Percentiles rank a stretch among this genome's conserved stretches.
phyloP scores from a whole-genome alignment of 2,888 invertebrate genomes.

The Archips xylosteana region DNA sequence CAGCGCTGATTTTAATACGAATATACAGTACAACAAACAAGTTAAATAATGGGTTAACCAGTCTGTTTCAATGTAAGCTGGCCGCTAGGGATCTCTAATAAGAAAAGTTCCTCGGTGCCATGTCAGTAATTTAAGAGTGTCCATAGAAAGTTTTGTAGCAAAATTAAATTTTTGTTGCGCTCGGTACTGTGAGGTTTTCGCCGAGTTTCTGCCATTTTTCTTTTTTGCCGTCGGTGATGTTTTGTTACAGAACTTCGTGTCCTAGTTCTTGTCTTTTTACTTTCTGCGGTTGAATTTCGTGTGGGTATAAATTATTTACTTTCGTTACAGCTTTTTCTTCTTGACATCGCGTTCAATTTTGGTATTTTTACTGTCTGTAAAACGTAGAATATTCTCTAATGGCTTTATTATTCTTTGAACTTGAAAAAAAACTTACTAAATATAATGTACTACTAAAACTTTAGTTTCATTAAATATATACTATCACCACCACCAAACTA shows the following conservation, averaged over 20 bases:
- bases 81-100: constrained; percentile 58
- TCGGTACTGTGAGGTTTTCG: constrained; percentile 49
- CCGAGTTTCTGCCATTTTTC: constrained; percentile 46
- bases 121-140: constrained; percentile 72
- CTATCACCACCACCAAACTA: too few species aligned
- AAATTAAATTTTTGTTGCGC: constrained; percentile 71
- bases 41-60: constrained; percentile 40
- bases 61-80: constrained; percentile 44
- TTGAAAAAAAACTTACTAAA: too few species aligned
- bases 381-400: neutral
- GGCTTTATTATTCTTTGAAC: too few species aligned
- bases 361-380: too few species aligned
- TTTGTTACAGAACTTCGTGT: constrained; percentile 30
- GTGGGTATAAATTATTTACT: neutral
- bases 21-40: neutral
- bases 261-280: neutral
- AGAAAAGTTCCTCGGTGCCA: constrained; percentile 67
- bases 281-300: neutral
- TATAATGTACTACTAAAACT: too few species aligned
- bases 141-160: constrained; percentile 67
- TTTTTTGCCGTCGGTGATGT: constrained; percentile 18
- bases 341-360: neutral
- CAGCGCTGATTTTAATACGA: too few species aligned
- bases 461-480: too few species aligned
- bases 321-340: neutral